These are phyloP conservation scores for Telmatochromis sp. DNA, from an alignment of 2,113 vertebrate genomes.

Conservation along the genomic window DNA sequence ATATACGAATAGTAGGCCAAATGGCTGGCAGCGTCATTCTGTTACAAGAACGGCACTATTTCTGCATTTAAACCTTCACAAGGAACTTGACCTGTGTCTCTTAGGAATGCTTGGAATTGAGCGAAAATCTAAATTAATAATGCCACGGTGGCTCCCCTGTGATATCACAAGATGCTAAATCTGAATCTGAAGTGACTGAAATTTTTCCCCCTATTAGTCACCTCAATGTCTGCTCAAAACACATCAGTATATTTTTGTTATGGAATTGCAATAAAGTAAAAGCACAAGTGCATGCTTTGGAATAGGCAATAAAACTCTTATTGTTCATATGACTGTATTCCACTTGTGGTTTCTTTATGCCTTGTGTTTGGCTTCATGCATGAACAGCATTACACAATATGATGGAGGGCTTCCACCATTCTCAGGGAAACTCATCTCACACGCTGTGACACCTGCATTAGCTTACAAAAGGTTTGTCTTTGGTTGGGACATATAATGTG, in stretches of 20 bases:
- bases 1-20: neutral
- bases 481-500: neutral
- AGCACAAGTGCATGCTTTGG: conserved; percentile 30
- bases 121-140: neutral
- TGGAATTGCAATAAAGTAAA: conserved; percentile 50
- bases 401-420: neutral
- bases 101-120: neutral
- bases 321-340: conserved; percentile 48
- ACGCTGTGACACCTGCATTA: neutral
- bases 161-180: neutral
- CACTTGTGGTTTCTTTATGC: conserved; percentile 41
- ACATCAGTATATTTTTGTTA: conserved; percentile 40
- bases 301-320: conserved; percentile 35
- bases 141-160: neutral
- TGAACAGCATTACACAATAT: conserved; percentile 10
- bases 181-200: neutral
- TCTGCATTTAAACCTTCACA: neutral
- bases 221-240: conserved; percentile 19
- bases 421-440: neutral
- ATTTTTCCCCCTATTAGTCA: conserved; percentile 3
- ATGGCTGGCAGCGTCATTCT: neutral
- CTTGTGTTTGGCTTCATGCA: conserved; percentile 38
- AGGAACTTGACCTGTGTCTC: neutral
- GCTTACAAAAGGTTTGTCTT: neutral
- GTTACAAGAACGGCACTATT: neutral